phyloP scores from a whole-genome alignment of 1,140 invertebrate genomes.

The Procambarus virginalis region DNA sequence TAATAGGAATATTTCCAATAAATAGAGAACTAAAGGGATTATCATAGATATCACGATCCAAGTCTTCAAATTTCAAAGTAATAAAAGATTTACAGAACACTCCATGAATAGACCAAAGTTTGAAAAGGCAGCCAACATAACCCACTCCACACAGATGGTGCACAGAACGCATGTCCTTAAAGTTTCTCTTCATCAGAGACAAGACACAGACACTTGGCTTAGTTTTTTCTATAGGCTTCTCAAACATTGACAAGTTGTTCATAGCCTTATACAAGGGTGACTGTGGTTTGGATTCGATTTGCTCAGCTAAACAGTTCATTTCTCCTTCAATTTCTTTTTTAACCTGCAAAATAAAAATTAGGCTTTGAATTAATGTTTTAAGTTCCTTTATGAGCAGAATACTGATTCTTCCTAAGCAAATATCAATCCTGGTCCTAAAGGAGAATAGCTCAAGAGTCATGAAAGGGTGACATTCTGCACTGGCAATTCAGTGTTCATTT shows the following conservation, averaged over 20 bases:
- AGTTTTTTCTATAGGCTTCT: slow-evolving; percentile 10
- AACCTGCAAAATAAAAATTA: slow-evolving; percentile 29
- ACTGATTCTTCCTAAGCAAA: too few species aligned
- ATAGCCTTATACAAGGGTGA: slow-evolving; percentile 56
- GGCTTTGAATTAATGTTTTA: too few species aligned
- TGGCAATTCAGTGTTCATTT: too few species aligned
- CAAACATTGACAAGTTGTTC: slow-evolving; percentile 46
- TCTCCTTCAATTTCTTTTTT: slow-evolving; percentile 50
- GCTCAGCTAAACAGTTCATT: slow-evolving; percentile 16
- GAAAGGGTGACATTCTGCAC: too few species aligned
- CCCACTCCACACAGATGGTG: slow-evolving; percentile 56
- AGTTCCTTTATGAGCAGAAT: too few species aligned
- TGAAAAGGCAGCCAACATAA: slow-evolving; percentile 47
- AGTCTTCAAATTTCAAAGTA: slow-evolving; percentile 58
- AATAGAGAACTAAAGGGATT: slow-evolving; percentile 57
- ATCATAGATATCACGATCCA: slow-evolving; percentile 55
- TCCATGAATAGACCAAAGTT: slow-evolving; percentile 41
- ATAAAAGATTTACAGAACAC: slow-evolving; percentile 44
- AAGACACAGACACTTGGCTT: slow-evolving; percentile 50
- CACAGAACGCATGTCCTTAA: slow-evolving; percentile 46
- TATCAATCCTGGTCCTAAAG: too few species aligned
- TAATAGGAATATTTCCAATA: slow-evolving; percentile 53
- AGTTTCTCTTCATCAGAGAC: slow-evolving; percentile 63
- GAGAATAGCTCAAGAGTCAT: too few species aligned
- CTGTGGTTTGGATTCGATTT: slow-evolving; percentile 52